Conservation (phyloP, 2,113 vertebrate genomes). For the Cyanoderma ruficeps region DNA sequence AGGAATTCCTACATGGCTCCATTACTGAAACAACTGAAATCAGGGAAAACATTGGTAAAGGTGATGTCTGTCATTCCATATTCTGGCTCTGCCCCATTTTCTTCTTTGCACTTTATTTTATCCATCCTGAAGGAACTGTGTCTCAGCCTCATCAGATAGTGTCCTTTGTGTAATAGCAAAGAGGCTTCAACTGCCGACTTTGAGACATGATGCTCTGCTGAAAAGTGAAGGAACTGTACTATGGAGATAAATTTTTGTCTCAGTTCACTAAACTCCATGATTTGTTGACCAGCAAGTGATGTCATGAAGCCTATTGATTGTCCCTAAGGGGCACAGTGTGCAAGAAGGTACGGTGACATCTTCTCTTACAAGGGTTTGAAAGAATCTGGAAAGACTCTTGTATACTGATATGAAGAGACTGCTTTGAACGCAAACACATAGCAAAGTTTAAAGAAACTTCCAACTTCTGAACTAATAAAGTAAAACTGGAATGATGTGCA, state of each 20-base stretch:
- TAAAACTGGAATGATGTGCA: not conserved
- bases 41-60: not conserved
- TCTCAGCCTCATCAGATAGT: not conserved
- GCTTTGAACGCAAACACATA: not conserved
- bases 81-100: not conserved
- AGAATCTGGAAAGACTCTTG: not conserved
- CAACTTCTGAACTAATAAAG: not conserved
- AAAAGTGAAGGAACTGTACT: not conserved
- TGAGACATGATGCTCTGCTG: not conserved
- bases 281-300: not conserved
- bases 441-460: not conserved
- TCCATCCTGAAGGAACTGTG: not conserved
- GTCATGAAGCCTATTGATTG: not conserved
- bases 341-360: not conserved
- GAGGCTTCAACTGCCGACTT: not conserved
- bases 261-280: not conserved
- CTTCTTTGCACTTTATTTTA: not conserved
- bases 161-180: not conserved
- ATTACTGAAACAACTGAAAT: not conserved
- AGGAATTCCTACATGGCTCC: not conserved
- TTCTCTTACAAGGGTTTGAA: not conserved
- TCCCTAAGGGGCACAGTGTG: not conserved
- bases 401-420: not conserved
- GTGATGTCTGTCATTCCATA: not conserved
- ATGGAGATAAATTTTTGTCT: not conserved